Percentiles rank a stretch among this genome's conserved stretches.
These are phyloP conservation scores for Brachyhypopomus occidentalis DNA, from an alignment of 2,113 vertebrate genomes.

Conservation along the genomic window DNA sequence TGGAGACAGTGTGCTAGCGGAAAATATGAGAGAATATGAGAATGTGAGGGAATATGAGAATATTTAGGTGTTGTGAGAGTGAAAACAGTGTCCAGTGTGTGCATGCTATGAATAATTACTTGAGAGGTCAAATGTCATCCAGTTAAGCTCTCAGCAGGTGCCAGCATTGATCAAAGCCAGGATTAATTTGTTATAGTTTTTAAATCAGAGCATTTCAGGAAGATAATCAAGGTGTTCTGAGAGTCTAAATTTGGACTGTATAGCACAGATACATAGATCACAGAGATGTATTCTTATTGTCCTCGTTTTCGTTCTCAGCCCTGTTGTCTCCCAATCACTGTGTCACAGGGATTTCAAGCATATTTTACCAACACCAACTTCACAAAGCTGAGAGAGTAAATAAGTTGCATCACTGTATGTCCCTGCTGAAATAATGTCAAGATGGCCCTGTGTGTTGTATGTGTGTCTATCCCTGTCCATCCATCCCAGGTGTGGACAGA, in stretches of 20 bases:
- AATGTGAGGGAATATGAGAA: too few species aligned
- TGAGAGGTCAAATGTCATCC: too few species aligned
- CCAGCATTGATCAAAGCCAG: too few species aligned
- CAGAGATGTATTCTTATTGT: neutral
- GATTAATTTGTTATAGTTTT: too few species aligned
- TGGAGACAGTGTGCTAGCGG: neutral
- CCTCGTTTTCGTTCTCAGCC: neutral
- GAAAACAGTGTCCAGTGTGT: too few species aligned
- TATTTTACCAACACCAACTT: slow-evolving; percentile 23
- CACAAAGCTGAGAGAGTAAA: slow-evolving; percentile 27
- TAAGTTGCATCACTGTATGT: slow-evolving; percentile 18
- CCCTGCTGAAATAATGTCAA: slow-evolving; percentile 24
- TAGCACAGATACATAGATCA: too few species aligned
- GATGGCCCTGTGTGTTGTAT: slow-evolving; percentile 39
- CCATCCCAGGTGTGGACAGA: slow-evolving; percentile 88
- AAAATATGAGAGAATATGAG: too few species aligned
- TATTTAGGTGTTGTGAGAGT: too few species aligned
- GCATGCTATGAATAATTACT: too few species aligned
- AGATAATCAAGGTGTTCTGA: neutral
- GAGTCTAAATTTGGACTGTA: neutral
- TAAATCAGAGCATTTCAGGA: too few species aligned
- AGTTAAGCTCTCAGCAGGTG: too few species aligned
- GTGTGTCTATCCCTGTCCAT: slow-evolving; percentile 44
- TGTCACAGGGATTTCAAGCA: slow-evolving; percentile 21
- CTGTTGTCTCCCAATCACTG: neutral